These are phyloP conservation scores for Lates calcarifer DNA, from an alignment of 2,113 vertebrate species.

Conservation along the genomic window DNA sequence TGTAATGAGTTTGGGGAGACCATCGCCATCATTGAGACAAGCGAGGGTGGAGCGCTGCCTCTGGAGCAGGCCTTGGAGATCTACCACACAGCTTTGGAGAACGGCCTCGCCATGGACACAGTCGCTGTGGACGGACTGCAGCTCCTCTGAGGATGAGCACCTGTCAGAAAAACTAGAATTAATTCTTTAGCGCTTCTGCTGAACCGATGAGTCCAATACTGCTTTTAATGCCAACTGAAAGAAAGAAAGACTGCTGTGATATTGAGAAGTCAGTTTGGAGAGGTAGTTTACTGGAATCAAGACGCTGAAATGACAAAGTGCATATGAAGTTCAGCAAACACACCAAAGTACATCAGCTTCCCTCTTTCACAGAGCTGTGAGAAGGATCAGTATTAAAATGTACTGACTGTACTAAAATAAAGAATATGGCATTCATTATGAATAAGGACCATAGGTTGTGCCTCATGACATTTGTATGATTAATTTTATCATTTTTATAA, in stretches of 20 bases:
- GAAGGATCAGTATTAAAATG: slow-evolving; percentile 19
- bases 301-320: slow-evolving; percentile 9
- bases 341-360: slow-evolving; percentile 52
- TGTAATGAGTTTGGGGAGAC: slow-evolving; percentile 93
- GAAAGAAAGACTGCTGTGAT: slow-evolving; percentile 30
- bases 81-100: slow-evolving; percentile 89
- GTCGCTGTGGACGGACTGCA: slow-evolving; percentile 81
- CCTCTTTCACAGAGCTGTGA: neutral
- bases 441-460: slow-evolving; percentile 60
- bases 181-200: neutral
- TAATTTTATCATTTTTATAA: slow-evolving; percentile 55
- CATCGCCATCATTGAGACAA: slow-evolving; percentile 92
- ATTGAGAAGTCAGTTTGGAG: neutral
- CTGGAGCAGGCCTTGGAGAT: slow-evolving; percentile 88
- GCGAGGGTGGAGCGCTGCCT: slow-evolving; percentile 84
- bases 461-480: slow-evolving; percentile 59
- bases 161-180: neutral
- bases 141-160: slow-evolving; percentile 71
- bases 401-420: slow-evolving; percentile 19
- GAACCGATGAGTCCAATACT: neutral
- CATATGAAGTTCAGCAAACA: slow-evolving; percentile 26
- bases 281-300: neutral
- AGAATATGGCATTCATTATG: slow-evolving; percentile 4
- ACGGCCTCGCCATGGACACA: slow-evolving; percentile 84
- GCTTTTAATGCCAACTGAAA: slow-evolving; percentile 23